Conservation (phyloP, 1,140 invertebrate genomes). For the Leptinotarsa texana region DNA sequence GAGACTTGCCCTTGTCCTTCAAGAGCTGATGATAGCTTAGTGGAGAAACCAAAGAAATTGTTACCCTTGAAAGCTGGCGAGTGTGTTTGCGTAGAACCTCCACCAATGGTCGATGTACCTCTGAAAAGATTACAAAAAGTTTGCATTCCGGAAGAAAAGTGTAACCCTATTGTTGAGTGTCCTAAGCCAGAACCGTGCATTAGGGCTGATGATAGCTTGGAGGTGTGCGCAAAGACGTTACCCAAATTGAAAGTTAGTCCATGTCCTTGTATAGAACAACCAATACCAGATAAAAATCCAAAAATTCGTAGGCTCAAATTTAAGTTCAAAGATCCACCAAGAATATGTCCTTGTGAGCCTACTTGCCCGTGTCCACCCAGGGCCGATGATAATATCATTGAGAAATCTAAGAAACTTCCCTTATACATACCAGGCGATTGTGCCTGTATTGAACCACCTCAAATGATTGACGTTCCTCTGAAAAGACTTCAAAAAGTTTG, state of each 20-base stretch:
- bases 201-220: neutral
- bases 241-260: neutral
- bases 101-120: constrained; percentile 34
- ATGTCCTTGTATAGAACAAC: neutral
- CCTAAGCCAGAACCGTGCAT: neutral
- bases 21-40: constrained; percentile 34
- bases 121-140: constrained; percentile 31
- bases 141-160: constrained; percentile 34
- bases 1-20: constrained; percentile 6
- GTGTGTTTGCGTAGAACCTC: constrained; percentile 37
- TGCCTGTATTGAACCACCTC: constrained; percentile 36
- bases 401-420: constrained; percentile 31
- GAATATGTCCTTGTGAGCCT: neutral
- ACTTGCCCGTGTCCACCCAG: constrained; percentile 18
- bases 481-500: constrained; percentile 35
- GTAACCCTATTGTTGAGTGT: neutral
- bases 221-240: neutral
- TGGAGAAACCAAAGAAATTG: constrained; percentile 29
- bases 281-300: neutral
- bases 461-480: constrained; percentile 33
- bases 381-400: constrained; percentile 31
- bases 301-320: neutral
- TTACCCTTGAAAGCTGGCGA: constrained; percentile 28
- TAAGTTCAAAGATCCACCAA: neutral
- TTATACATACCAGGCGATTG: constrained; percentile 29